Percentiles rank a stretch among this genome's conserved stretches.
Evolutionary conservation across 2,888 invertebrate species (phyloP).

Genomic region (Ethmia dodecea): DNA sequence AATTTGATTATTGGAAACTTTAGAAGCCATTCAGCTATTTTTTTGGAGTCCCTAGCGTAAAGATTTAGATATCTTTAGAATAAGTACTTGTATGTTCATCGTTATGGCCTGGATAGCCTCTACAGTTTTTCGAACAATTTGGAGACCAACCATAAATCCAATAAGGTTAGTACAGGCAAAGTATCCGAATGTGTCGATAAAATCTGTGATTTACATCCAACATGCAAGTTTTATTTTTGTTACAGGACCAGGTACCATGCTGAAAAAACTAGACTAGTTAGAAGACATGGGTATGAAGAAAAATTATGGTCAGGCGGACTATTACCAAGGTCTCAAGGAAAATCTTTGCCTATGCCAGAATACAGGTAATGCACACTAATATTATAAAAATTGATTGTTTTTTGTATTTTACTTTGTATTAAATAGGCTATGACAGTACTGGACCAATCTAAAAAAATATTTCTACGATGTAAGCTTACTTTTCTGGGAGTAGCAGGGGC

Average conservation of each 20-base stretch:
- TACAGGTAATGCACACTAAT: too few species aligned
- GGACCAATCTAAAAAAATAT: too few species aligned
- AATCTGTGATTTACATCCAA: not conserved
- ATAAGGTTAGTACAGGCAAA: conserved; percentile 54
- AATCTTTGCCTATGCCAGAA: conserved; percentile 79
- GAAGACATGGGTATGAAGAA: conserved; percentile 85
- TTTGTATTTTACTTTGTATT: too few species aligned
- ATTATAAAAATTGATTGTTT: too few species aligned
- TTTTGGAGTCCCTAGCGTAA: too few species aligned
- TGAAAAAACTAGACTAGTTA: conserved; percentile 79
- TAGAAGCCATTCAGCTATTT: too few species aligned
- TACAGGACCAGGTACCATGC: conserved; percentile 78
- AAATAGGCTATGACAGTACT: too few species aligned
- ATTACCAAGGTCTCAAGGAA: conserved; percentile 81
- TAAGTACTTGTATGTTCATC: too few species aligned
- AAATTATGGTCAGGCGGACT: conserved; percentile 81
- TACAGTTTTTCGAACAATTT: conserved; percentile 46
- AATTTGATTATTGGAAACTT: too few species aligned
- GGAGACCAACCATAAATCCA: conserved; percentile 53
- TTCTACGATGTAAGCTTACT: too few species aligned
- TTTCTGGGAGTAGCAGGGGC: too few species aligned
- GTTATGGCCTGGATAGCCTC: conserved; percentile 59
- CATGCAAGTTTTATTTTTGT: conserved; percentile 3
- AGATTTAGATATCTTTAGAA: too few species aligned
- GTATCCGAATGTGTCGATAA: not conserved